These are phyloP conservation scores for Parascotia fuliginaria DNA, from an alignment of 2,888 invertebrate species.

Conservation along the genomic window DNA sequence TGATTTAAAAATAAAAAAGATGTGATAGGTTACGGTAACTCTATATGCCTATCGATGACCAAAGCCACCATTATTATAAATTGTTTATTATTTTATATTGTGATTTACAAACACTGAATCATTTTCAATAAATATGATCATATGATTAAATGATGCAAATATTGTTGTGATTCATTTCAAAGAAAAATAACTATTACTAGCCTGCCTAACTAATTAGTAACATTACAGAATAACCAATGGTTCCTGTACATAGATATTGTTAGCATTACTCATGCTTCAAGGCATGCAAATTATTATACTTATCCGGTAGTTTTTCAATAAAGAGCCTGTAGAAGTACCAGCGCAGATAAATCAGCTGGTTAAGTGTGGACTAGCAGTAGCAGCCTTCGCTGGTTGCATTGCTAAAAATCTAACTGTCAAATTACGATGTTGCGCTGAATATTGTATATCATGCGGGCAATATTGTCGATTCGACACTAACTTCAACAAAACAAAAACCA, in stretches of 20 bases:
- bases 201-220: too few species aligned
- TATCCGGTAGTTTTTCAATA: conserved; percentile 4
- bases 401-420: too few species aligned
- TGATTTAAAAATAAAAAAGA: not conserved
- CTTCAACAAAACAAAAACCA: too few species aligned
- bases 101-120: conserved; percentile 5
- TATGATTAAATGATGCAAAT: conserved; percentile 11
- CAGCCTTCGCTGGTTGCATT: too few species aligned
- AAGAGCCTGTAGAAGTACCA: not conserved
- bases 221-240: too few species aligned
- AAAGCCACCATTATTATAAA: not conserved
- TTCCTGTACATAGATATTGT: not conserved
- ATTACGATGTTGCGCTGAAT: too few species aligned
- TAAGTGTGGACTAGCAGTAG: too few species aligned
- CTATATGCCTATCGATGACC: not conserved
- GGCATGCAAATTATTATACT: not conserved
- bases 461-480: too few species aligned
- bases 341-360: too few species aligned
- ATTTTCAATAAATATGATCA: not conserved
- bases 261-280: not conserved
- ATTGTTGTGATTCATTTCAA: conserved; percentile 5
- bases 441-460: too few species aligned
- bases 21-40: not conserved
- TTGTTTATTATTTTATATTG: conserved; percentile 5
- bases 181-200: too few species aligned